A percentile compares a stretch with the other conserved stretches of the same genome.
These are phyloP conservation scores for Chelonoidis abingdonii DNA, from an alignment of 2,113 vertebrate genomes.

Conservation along the genomic window DNA sequence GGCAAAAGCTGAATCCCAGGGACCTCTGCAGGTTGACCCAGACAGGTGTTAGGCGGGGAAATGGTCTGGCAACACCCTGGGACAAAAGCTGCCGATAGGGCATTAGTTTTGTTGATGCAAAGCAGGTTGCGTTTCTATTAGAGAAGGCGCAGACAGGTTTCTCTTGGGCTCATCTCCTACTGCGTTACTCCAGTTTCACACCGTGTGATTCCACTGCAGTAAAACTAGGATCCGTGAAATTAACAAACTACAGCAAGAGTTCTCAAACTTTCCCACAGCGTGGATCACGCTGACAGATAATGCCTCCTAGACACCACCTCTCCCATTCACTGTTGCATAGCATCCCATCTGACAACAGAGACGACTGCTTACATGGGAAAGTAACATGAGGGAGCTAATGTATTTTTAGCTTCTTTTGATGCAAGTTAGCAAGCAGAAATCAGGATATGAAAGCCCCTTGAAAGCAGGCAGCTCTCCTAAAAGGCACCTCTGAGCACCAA, in stretches of 20 bases:
- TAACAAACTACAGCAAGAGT: fast-evolving
- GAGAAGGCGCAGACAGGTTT: fast-evolving
- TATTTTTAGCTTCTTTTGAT: too few relatives aligned
- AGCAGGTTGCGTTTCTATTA: fast-evolving
- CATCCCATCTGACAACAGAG: too few relatives aligned
- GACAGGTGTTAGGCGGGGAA: neutral
- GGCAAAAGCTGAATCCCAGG: neutral
- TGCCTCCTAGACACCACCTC: neutral
- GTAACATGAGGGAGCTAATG: too few relatives aligned
- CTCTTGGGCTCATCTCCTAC: neutral
- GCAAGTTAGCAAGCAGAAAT: too few relatives aligned
- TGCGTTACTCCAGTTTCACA: neutral
- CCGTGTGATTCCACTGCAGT: fast-evolving
- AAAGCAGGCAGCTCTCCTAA: too few relatives aligned
- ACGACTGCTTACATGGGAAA: too few relatives aligned
- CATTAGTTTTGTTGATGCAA: neutral
- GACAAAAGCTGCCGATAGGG: neutral
- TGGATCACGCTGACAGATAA: neutral
- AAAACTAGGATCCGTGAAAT: neutral
- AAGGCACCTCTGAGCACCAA: too few relatives aligned
- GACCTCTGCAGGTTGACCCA: neutral
- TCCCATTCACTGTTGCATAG: too few relatives aligned
- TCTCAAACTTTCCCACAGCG: constrained; percentile 4
- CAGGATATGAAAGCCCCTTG: too few relatives aligned
- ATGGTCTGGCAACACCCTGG: neutral